A percentile compares a stretch with the other conserved stretches of the same genome.
phyloP scores from a whole-genome alignment of 2,797 vertebrate genomes.

The Eremophila alpestris region DNA sequence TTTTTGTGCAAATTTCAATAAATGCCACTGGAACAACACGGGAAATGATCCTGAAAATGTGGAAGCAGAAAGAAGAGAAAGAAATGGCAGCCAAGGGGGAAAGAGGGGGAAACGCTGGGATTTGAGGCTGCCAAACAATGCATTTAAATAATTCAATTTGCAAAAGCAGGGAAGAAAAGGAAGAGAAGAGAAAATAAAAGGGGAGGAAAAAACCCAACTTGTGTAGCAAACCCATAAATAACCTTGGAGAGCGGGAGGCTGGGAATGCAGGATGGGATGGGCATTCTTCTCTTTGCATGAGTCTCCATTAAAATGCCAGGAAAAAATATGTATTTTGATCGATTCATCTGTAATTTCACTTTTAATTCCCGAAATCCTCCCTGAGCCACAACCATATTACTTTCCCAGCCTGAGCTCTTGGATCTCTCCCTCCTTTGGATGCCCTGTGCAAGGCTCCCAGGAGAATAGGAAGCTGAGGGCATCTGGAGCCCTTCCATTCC shows the following conservation, averaged over 20 bases:
- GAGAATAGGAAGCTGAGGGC: background rate
- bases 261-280: background rate
- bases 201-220: background rate
- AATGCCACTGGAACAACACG: conserved; percentile 42
- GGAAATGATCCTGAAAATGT: conserved; percentile 70
- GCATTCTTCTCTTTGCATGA: background rate
- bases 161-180: conserved; percentile 16
- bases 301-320: background rate
- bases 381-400: rapidly evolving
- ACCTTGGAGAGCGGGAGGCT: background rate
- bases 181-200: background rate
- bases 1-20: conserved; percentile 67
- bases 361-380: background rate
- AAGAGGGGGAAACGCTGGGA: conserved; percentile 8
- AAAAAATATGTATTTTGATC: background rate
- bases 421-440: background rate
- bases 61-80: conserved; percentile 51
- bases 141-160: conserved; percentile 71
- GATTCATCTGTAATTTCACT: background rate
- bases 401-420: background rate
- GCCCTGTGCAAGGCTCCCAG: background rate
- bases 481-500: background rate
- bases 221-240: conserved; percentile 50
- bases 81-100: conserved; percentile 52
- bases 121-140: conserved; percentile 67